These are phyloP conservation scores for Apus apus DNA, from an alignment of 2,113 vertebrate genomes.

Conservation along the genomic window DNA sequence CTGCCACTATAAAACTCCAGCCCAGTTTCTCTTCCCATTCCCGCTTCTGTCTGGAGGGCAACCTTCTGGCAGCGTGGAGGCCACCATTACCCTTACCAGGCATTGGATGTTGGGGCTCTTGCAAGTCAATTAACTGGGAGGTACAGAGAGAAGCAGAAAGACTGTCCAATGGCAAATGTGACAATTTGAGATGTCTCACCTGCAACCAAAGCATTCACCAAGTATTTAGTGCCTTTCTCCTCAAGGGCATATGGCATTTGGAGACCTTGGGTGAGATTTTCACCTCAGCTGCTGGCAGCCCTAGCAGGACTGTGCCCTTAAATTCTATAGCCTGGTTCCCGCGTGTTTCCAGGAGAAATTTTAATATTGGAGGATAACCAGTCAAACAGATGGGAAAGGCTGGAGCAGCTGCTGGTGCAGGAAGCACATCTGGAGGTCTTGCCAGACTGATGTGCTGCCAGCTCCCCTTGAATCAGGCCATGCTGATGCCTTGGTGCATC, in stretches of 20 bases:
- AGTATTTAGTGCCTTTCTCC: not conserved
- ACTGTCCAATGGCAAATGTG: not conserved
- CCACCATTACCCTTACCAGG: accelerated
- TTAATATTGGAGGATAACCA: not conserved
- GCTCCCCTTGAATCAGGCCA: not conserved
- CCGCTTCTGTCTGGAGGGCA: not conserved
- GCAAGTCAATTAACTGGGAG: not conserved
- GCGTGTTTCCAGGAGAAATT: not conserved
- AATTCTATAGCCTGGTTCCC: not conserved
- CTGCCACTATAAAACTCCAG: not conserved
- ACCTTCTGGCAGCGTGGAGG: not conserved
- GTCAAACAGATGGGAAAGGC: not conserved
- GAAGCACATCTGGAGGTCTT: not conserved
- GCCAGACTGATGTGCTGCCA: not conserved
- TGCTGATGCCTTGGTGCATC: not conserved
- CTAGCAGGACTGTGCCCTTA: not conserved
- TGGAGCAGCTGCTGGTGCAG: not conserved
- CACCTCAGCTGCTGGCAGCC: not conserved
- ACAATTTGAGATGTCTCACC: not conserved
- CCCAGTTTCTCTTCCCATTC: not conserved
- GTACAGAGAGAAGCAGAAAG: not conserved
- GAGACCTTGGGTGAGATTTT: not conserved
- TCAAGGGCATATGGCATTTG: not conserved
- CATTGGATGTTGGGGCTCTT: not conserved
- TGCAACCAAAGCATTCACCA: not conserved